Base-by-base conservation (phyloP, 53 echinoderm and acorn worm genomes). In the Zoroaster sp. region DNA sequence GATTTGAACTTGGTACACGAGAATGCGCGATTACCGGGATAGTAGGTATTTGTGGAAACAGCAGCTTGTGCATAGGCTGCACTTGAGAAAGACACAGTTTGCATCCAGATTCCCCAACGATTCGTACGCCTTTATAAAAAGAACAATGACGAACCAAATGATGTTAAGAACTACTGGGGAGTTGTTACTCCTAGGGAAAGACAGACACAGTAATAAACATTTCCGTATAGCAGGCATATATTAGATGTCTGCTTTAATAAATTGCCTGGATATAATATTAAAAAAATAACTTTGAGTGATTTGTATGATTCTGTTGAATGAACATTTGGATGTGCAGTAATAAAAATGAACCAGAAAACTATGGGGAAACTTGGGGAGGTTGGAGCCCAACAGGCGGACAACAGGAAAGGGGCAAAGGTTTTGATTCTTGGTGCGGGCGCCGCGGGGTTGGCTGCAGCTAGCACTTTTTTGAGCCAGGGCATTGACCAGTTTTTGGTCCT, bases 391-490 rank as follows among this genome's bases (percentile, higher is more conserved):
- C 66, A 4, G 41, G 32, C 30, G 23, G 43, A 32, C 42, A 81
- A 15, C 14, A 20, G 45, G 47, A 75, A 4, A 32, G 76, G 45
- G 20, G 21, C 46, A n/a, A 69, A 78, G 36, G 88, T 91, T 18
- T 88, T 91, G 49, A 88, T 91, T 41, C 76, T 91, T 41, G 92
- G 92, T 45, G 92, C 92, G 13, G 92, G 92, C 21, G 87, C 92
- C 21, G 72, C 92, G n/a, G 92, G 92, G 25, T 40, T 91, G 32
- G 42, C 73, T 25, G 92, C 92, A 7, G 92, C 92, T 0, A 41
- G 78, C 40, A 87, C 75, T 32, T 73, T 91, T 21, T 25, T 80
- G 12, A 63, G 63, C 28, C 77, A 72, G 20, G 89, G 89, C 4
- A 11, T 89, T 23, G 54, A 89, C 32, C 23, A 82, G 34, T 89